Evolutionary conservation across 2,888 invertebrate species (phyloP).

Genomic region (Perdita meconis): DNA sequence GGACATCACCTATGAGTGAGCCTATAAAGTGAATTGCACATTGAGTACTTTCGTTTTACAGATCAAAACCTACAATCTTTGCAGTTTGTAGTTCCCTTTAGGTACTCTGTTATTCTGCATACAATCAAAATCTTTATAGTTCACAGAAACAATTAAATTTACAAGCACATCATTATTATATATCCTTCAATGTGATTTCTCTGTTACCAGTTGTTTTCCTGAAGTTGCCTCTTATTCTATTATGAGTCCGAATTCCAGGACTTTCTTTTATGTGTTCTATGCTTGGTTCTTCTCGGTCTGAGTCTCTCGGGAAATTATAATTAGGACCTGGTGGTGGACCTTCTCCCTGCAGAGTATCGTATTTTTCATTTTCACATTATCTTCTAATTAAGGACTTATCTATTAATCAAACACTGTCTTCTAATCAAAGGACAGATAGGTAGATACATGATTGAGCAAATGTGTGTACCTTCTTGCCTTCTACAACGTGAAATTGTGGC

Average conservation of each 20-base stretch:
- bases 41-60: no score
- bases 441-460: no score
- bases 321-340: conserved; percentile 84
- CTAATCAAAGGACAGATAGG: no score
- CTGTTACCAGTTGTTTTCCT: conserved; percentile 71
- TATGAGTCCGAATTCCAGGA: conserved; percentile 71
- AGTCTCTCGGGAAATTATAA: conserved; percentile 84
- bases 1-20: no score
- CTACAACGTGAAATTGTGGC: no score
- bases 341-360: conserved; percentile 80
- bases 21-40: no score
- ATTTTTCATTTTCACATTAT: no score
- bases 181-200: conserved; percentile 73
- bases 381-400: no score
- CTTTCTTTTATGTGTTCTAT: conserved; percentile 67
- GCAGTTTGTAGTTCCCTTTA: conserved; percentile 65
- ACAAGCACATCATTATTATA: no score
- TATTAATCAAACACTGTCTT: no score
- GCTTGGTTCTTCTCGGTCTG: conserved; percentile 80
- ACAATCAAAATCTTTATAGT: neutral
- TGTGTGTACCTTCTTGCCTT: no score
- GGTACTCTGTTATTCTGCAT: conserved; percentile 61
- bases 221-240: conserved; percentile 68
- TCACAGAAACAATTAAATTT: neutral
- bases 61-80: no score